phyloP scores from a whole-genome alignment of 1,140 invertebrate species.

The Sarcophaga peregrina region DNA sequence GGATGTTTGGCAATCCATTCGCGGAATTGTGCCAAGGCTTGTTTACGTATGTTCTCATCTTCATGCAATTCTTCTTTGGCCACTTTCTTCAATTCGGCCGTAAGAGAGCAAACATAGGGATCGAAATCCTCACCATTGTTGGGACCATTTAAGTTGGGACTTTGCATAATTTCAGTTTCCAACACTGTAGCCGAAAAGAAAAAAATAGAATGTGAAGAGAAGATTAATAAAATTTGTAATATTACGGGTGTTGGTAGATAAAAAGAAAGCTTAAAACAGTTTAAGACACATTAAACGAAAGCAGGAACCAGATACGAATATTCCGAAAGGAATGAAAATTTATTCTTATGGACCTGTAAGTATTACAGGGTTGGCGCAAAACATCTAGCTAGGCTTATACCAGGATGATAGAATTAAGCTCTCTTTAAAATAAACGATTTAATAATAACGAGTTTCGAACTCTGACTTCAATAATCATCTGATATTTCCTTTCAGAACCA shows the following conservation, averaged over 20 bases:
- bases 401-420: too few relatives aligned
- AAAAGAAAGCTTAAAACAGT: background rate
- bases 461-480: too few relatives aligned
- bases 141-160: conserved; percentile 54
- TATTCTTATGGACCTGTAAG: background rate
- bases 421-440: too few relatives aligned
- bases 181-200: conserved; percentile 56
- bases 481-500: too few relatives aligned
- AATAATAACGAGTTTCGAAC: too few relatives aligned
- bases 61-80: conserved; percentile 80
- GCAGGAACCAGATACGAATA: background rate
- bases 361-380: background rate
- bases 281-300: background rate
- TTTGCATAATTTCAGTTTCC: conserved; percentile 62
- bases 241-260: background rate
- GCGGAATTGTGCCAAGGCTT: conserved; percentile 77
- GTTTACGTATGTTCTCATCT: conserved; percentile 76
- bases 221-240: background rate
- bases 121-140: conserved; percentile 57
- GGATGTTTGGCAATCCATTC: conserved; percentile 84
- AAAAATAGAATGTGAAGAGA: background rate
- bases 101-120: conserved; percentile 57
- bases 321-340: background rate
- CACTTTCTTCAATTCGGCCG: conserved; percentile 65
- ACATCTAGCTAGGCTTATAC: background rate